Evolutionary conservation across 2,888 invertebrate genomes (phyloP), one percentile per base, ranked within the genome.

Genomic region (Hyles lineata): DNA sequence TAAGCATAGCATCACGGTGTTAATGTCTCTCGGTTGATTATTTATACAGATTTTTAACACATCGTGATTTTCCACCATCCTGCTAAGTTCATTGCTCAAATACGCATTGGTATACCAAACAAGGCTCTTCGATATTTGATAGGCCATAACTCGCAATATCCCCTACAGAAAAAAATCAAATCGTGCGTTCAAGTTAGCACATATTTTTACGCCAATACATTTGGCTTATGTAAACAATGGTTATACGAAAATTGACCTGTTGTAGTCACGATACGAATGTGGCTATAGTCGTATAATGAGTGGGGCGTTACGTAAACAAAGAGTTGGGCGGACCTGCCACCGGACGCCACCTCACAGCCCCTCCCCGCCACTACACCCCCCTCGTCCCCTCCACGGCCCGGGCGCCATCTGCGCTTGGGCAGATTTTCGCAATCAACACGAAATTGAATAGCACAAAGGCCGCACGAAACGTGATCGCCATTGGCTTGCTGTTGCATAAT

Each of bases 231-330:
- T 70, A 35, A 32, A 73, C 35, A 62, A 73, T 35, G 52, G 70
- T 52, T 70, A 32, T 70, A 70, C 21, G 35, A 70, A 73, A 70
- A 73, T 73, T 70, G 35, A 35, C 61, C 60, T 73, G 35, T 70
- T 70, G 32, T 73, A 58, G 59, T 73, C 60, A 58, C 61, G 50
- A 73, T 70, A 62, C 55, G 43, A 60, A 71, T 23, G 73, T 35
- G 89, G 87, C 84, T 88, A 87, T 84, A 72, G 55, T 87, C 80
- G 79, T 80, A 83, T 92, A 93, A 93, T 92, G 89, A 91, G 88
- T 81, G 89, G 88, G 94, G 93, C 92, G 94, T 92, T 89, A 89
- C 92, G 88, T 92, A 92, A 93, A 93, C 93, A 93, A 93, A 92
- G 92, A 90, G 89, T 86, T 92, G 93, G 94, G 94, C 93, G 94